phyloP scores from a whole-genome alignment of 2,113 vertebrate species.

The zebrafish (Danio rerio) region DNA sequence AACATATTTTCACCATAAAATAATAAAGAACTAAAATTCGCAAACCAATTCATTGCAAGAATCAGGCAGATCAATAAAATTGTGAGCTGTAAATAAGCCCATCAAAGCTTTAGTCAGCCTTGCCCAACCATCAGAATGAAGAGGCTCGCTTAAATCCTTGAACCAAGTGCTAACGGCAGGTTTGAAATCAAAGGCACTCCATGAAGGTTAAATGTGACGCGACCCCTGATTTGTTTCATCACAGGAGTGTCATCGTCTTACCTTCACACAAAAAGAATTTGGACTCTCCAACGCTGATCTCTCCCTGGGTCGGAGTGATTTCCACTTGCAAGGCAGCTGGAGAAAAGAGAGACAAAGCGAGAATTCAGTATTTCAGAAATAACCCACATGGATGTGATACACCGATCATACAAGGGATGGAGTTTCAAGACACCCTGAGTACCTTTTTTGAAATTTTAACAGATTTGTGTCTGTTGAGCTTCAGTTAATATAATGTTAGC shows the following conservation, averaged over 20 bases:
- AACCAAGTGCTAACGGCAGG: conserved; percentile 6
- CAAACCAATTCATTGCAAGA: neutral
- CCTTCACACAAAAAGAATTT: conserved; percentile 98
- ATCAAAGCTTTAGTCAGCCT: conserved; percentile 20
- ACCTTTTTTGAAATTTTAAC: too few relatives aligned
- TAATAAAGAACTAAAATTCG: neutral
- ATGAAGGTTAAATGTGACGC: conserved; percentile 26
- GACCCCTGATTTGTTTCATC: conserved; percentile 36
- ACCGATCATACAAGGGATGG: neutral
- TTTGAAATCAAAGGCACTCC: conserved; percentile 31
- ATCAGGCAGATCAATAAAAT: conserved; percentile 9
- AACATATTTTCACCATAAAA: too few relatives aligned
- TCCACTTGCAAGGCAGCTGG: conserved; percentile 92
- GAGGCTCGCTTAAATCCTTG: conserved; percentile 16
- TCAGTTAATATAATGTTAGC: too few relatives aligned
- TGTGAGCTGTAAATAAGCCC: neutral
- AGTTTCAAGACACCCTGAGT: too few relatives aligned
- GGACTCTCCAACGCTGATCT: conserved; percentile 97
- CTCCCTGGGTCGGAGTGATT: conserved; percentile 91
- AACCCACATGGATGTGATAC: neutral
- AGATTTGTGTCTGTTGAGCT: too few relatives aligned
- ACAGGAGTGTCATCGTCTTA: conserved; percentile 63
- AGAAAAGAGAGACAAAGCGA: conserved; percentile 45
- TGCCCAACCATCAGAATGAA: neutral
- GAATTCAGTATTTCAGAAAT: conserved; percentile 9